These are phyloP conservation scores for Luscinia megarhynchos DNA, from an alignment of 2,797 vertebrate genomes.

Conservation along the genomic window DNA sequence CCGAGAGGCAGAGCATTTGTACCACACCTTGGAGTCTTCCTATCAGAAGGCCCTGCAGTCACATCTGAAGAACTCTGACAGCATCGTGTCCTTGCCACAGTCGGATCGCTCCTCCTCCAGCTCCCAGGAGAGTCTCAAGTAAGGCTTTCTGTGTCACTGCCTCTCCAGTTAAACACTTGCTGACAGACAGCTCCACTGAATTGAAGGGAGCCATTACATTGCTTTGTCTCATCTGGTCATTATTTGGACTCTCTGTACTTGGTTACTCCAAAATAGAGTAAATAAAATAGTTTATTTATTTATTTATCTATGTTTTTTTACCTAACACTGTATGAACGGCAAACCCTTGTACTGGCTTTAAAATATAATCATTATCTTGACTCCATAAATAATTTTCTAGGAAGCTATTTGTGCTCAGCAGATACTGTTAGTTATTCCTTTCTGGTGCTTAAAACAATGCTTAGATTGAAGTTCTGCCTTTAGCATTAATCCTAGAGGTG, in stretches of 20 bases:
- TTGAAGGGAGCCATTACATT: background rate
- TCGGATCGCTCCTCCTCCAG: conserved; percentile 97
- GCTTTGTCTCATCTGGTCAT: background rate
- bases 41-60: conserved; percentile 98
- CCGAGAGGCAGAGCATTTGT: conserved; percentile 93
- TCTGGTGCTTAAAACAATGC: background rate
- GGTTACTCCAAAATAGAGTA: background rate
- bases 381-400: background rate
- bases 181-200: background rate
- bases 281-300: no score
- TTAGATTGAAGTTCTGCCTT: background rate
- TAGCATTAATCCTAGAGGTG: background rate
- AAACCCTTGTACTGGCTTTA: background rate
- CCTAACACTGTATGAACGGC: background rate
- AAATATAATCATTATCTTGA: background rate
- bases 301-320: background rate
- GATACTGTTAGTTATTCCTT: background rate
- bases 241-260: background rate
- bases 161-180: background rate
- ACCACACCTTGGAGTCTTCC: conserved; percentile 92
- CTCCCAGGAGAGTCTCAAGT: conserved; percentile 99
- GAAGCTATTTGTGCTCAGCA: background rate
- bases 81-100: conserved; percentile 93
- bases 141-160: conserved; percentile 47
- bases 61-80: conserved; percentile 95